Percentiles rank a stretch among this genome's conserved stretches.
These are phyloP conservation scores for Electrona antarctica DNA, from an alignment of 2,113 vertebrate genomes.

Conservation along the genomic window DNA sequence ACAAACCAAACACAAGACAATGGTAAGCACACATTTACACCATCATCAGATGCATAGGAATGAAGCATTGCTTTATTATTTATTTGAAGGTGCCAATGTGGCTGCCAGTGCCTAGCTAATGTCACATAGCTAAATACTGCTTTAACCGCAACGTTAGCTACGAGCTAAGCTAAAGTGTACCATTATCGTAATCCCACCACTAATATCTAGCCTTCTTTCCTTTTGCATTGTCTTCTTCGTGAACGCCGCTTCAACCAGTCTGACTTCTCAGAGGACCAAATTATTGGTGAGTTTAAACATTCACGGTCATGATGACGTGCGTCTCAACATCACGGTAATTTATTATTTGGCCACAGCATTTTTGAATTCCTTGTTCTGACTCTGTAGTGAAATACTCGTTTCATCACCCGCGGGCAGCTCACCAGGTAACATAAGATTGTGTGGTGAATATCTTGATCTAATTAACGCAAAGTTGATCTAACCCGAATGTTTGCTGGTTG, in stretches of 20 bases:
- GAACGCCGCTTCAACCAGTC: constrained; percentile 69
- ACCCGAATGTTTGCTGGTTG: not conserved
- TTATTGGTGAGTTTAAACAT: constrained; percentile 31
- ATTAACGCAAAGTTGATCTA: not conserved
- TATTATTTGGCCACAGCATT: not conserved
- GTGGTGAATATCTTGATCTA: not conserved
- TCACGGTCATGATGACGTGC: not conserved
- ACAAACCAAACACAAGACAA: constrained; percentile 13
- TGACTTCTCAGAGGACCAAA: constrained; percentile 88
- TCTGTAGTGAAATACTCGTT: constrained; percentile 19
- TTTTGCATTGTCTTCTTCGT: constrained; percentile 38
- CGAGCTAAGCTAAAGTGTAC: not conserved
- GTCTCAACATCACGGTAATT: not conserved
- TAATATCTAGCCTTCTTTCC: not conserved
- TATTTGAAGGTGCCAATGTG: not conserved
- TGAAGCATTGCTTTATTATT: not conserved
- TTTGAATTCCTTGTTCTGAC: constrained; percentile 4
- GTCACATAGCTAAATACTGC: constrained; percentile 12
- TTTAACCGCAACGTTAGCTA: constrained; percentile 4
- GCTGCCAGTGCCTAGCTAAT: not conserved
- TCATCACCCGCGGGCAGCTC: constrained; percentile 5
- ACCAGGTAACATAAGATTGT: constrained; percentile 33
- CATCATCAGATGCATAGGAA: too few relatives aligned
- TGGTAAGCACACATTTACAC: constrained; percentile 40
- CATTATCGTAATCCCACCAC: not conserved